Evolutionary conservation across 2,888 invertebrate genomes (phyloP).

Genomic region (Artemia sinica): DNA sequence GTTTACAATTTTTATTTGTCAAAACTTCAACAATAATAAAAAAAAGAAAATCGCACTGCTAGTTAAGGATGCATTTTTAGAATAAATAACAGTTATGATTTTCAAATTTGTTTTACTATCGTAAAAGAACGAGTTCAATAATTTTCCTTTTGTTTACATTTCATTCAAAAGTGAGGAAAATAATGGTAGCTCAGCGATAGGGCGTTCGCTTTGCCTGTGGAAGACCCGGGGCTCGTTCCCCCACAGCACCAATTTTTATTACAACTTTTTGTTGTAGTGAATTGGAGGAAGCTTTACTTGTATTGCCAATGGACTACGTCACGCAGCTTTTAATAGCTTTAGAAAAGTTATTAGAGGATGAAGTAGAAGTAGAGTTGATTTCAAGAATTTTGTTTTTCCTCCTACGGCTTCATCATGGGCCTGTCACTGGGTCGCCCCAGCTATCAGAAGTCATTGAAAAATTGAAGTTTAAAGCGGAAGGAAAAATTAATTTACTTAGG

Average conservation of each 20-base stretch:
- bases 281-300: slow-evolving; percentile 67
- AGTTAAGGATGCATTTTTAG: too few species aligned
- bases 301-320: slow-evolving; percentile 65
- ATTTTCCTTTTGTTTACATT: slow-evolving; percentile 23
- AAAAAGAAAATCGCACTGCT: too few species aligned
- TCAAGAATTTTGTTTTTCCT: slow-evolving; percentile 58
- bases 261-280: slow-evolving; percentile 44
- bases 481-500: slow-evolving; percentile 46
- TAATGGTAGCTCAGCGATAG: neutral
- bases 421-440: slow-evolving; percentile 52
- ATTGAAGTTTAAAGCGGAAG: slow-evolving; percentile 42
- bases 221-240: neutral
- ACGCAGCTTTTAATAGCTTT: slow-evolving; percentile 56
- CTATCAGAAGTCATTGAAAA: slow-evolving; percentile 47
- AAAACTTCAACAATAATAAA: too few species aligned
- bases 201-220: neutral
- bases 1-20: too few species aligned
- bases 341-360: slow-evolving; percentile 46
- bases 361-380: slow-evolving; percentile 54
- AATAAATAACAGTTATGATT: neutral
- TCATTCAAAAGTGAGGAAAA: slow-evolving; percentile 22
- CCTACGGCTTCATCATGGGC: slow-evolving; percentile 54
- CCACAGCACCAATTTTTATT: neutral
- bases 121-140: neutral
- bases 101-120: neutral